These are phyloP conservation scores for Frankliniella intonsa DNA, from an alignment of 2,888 invertebrate species.

Conservation along the genomic window DNA sequence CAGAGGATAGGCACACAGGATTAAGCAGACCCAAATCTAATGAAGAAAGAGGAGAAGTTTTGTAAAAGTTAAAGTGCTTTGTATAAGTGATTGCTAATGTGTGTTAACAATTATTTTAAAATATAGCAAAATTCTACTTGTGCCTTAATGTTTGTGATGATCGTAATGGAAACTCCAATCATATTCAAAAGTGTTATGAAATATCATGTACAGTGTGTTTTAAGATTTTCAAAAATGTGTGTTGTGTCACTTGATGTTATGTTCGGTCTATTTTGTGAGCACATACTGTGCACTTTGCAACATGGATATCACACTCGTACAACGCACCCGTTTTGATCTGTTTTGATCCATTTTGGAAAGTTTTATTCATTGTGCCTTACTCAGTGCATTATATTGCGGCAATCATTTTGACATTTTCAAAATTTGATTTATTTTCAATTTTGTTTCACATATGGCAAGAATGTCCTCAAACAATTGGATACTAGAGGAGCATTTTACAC, in stretches of 20 bases:
- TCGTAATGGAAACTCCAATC: background rate
- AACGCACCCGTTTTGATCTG: background rate
- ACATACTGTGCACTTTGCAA: background rate
- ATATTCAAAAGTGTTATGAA: slow-evolving; percentile 3
- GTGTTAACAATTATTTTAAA: slow-evolving; percentile 14
- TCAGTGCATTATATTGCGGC: background rate
- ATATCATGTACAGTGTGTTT: background rate
- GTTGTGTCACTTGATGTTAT: slow-evolving; percentile 25
- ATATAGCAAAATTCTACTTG: slow-evolving; percentile 8
- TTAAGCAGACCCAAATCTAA: background rate
- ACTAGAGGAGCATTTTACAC: background rate
- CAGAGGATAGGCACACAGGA: background rate
- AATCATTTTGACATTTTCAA: background rate
- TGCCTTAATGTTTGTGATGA: slow-evolving; percentile 5
- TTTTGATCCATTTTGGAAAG: background rate
- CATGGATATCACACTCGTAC: background rate
- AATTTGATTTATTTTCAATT: background rate
- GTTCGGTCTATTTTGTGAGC: slow-evolving; percentile 19
- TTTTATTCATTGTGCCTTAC: background rate
- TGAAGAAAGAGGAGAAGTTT: background rate
- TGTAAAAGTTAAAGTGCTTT: slow-evolving; percentile 9
- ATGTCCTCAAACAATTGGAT: background rate
- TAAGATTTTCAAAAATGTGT: background rate
- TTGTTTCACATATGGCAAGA: background rate
- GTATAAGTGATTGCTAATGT: slow-evolving; percentile 18